phyloP scores from a whole-genome alignment of 2,888 invertebrate species.

The Diplolepis rosae region DNA sequence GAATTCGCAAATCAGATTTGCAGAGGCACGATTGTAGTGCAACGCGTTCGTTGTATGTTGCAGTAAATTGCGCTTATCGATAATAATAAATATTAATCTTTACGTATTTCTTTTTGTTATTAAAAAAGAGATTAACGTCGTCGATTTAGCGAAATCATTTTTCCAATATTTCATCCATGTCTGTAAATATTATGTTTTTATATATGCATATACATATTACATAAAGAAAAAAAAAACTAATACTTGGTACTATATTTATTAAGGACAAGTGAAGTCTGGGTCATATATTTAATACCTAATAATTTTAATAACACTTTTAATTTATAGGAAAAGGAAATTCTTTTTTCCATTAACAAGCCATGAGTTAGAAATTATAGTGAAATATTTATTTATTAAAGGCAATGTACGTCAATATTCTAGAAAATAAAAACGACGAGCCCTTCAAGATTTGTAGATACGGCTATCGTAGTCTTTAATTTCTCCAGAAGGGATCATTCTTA shows the following conservation, averaged over 20 bases:
- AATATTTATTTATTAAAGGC: constrained; percentile 62
- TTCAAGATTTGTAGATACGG: constrained; percentile 32
- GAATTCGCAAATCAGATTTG: not conserved
- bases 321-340: not conserved
- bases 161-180: constrained; percentile 60
- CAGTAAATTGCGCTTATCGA: constrained; percentile 69
- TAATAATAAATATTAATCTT: constrained; percentile 63
- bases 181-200: constrained; percentile 70
- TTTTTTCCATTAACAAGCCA: not conserved
- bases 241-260: constrained; percentile 65
- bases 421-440: constrained; percentile 54
- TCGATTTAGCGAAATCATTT: constrained; percentile 54
- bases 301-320: not conserved
- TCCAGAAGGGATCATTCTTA: not conserved
- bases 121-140: constrained; percentile 46
- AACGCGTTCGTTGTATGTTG: constrained; percentile 54
- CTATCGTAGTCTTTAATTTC: not conserved
- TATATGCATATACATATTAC: constrained; percentile 65
- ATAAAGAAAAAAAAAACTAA: constrained; percentile 56
- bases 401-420: constrained; percentile 52
- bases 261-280: constrained; percentile 67
- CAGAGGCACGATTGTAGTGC: constrained; percentile 49
- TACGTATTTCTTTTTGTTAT: constrained; percentile 56
- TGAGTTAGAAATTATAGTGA: constrained; percentile 51
- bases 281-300: constrained; percentile 60